Evolutionary conservation across 2,797 vertebrate species (phyloP), one percentile per base, ranked within the genome.

Genomic region (Thripadectes ignobilis): DNA sequence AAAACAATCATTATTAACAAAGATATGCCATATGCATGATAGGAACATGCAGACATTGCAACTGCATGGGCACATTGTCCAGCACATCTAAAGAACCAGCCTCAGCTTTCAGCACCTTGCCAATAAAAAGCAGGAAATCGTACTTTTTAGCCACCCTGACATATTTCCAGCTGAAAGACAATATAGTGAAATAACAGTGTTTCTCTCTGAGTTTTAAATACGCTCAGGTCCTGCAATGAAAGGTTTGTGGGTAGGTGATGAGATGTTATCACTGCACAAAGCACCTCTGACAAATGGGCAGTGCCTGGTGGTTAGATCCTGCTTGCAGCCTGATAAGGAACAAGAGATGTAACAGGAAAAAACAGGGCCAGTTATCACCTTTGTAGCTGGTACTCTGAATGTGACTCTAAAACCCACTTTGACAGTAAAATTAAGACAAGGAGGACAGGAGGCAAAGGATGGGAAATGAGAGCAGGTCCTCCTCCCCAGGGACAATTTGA

Each of bases 81-180:
- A 39, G 8, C 14, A 34, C 11, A 11, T 20, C n/a, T 55, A 84
- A 69, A 78, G 63, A n/a, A 88, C 20, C 57, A 93, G 51, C 26
- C 32, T 78, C 52, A 54, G 5, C 26, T 91, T 91, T 57, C 51
- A 34, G 27, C 13, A 51, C 14, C 29, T 94, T 66, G 57, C 38
- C 69, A 89, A 66, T 46, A 73, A 90, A 93, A 92, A 69, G 10
- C 66, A 93, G 66, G 55, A 84, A 91, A 91, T 67, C 52, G 59
- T 4, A 74, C 24, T 49, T 91, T 83, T 88, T 63, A 68, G 46
- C 29, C 24, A 52, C 38, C 46, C 29, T 52, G 68, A 62, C 55
- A 13, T 7, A 59, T 52, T 85, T 73, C 36, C 66, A 88, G 49
- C 43, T 89, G 85, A 71, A 81, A 41, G 54, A 62, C 26, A 72